Conservation (phyloP, 1,140 invertebrate genomes). For the Temnothorax curvispinosus region DNA sequence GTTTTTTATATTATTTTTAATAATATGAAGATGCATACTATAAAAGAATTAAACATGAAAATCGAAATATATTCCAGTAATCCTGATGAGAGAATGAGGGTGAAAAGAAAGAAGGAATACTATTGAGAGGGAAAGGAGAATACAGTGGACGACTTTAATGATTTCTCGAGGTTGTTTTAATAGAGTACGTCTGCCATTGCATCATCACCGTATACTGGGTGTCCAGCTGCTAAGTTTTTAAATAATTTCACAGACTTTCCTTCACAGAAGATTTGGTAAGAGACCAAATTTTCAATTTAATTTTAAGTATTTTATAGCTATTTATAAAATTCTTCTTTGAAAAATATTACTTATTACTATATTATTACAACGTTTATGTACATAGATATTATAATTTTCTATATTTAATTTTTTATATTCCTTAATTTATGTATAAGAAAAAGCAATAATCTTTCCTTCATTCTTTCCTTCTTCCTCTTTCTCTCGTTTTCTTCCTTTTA, state of each 20-base stretch:
- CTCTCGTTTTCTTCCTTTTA: background rate
- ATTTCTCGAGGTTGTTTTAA: slow-evolving; percentile 80
- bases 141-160: slow-evolving; percentile 78
- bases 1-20: slow-evolving; percentile 14
- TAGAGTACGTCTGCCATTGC: slow-evolving; percentile 75
- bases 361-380: background rate
- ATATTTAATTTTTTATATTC: background rate
- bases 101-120: slow-evolving; percentile 50
- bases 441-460: background rate
- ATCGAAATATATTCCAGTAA: background rate
- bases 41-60: background rate
- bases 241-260: background rate
- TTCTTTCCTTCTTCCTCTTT: background rate
- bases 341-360: background rate
- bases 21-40: background rate
- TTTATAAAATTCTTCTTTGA: background rate
- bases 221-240: background rate
- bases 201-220: slow-evolving; percentile 62
- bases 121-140: slow-evolving; percentile 40
- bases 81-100: slow-evolving; percentile 5
- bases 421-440: background rate
- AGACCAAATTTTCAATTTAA: background rate
- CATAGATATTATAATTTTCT: slow-evolving; percentile 1
- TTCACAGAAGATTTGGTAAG: background rate
- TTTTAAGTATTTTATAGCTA: too few species aligned